These are phyloP conservation scores for Hydriomena furcata DNA, from an alignment of 2,888 invertebrate species.

Conservation along the genomic window DNA sequence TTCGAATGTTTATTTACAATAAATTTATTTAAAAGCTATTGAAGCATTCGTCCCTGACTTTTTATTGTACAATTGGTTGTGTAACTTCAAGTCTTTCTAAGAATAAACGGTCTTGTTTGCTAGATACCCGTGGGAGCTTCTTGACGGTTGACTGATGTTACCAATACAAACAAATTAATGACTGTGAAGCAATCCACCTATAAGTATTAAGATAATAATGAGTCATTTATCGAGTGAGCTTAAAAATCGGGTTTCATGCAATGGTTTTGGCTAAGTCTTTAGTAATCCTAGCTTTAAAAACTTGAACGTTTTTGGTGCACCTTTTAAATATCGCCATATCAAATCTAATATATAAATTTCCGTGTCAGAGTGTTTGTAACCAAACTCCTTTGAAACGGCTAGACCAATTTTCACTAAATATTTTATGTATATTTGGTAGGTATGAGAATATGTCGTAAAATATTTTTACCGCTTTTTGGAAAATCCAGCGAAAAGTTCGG, in stretches of 20 bases:
- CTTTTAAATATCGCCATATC: too few species aligned
- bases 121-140: conserved; percentile 65
- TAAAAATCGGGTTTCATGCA: too few species aligned
- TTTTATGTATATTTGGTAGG: too few species aligned
- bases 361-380: too few species aligned
- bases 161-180: conserved; percentile 72
- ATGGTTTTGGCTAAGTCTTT: not conserved
- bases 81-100: conserved; percentile 55
- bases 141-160: conserved; percentile 78
- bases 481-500: too few species aligned
- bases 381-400: too few species aligned
- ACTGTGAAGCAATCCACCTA: conserved; percentile 53
- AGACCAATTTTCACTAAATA: too few species aligned
- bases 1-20: conserved; percentile 39
- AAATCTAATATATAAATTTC: too few species aligned
- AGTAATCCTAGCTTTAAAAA: not conserved
- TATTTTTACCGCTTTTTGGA: too few species aligned
- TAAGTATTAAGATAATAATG: conserved; percentile 36
- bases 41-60: conserved; percentile 51
- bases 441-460: too few species aligned
- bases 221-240: not conserved
- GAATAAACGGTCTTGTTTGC: conserved; percentile 53
- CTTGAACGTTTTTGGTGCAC: too few species aligned
- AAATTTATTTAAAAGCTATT: conserved; percentile 39
- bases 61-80: conserved; percentile 55